Base-by-base conservation (phyloP, 2,113 vertebrate genomes). In the Montifringilla adamsi region DNA sequence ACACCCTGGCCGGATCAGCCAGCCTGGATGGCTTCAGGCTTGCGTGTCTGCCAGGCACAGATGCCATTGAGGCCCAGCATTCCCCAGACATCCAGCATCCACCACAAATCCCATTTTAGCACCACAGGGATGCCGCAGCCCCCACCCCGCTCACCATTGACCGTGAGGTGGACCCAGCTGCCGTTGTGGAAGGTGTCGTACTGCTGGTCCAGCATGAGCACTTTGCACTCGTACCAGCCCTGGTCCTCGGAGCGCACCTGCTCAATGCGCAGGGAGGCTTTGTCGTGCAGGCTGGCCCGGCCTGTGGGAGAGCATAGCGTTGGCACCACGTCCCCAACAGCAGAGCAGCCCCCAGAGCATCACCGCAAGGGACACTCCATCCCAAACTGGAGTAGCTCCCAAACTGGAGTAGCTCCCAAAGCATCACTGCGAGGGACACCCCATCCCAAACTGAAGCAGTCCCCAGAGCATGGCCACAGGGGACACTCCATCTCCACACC, bases 201-300 rank as follows among this genome's bases (percentile, higher is more conserved):
- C 97, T 99, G 99, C 96, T 99, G 99, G 97, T 99, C 99, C 98
- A 99, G 97, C 98, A 98, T 99, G 97, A 99, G 99, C 90, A 99
- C 99, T 98, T 99, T 98, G 98, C 99, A 99, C 97, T 99, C 99
- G 53, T 99, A 99, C 99, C 99, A 99, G 98, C 99, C 99, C 98
- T 99, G 99, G 98, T 99, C 99, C 95, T 99, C 99, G 0, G 99
- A 99, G 97, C 99, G 99, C 77, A 99, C 98, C 84, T 99, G 99
- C 47, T 99, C 99, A 53, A 99, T 99, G 97, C 99, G 99, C 97
- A 99, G 98, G 67, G 99, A 99, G 19, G 99, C 99, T 95, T 99
- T 99, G 97, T 98, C 99, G 31, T 99, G 98, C 95, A 99, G 98
- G 97, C 98, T 98, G 90, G 99, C 99, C 96, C 99, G 98, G 95